phyloP scores from a whole-genome alignment of 2,797 vertebrate species.

The Jordanella pulchra region DNA sequence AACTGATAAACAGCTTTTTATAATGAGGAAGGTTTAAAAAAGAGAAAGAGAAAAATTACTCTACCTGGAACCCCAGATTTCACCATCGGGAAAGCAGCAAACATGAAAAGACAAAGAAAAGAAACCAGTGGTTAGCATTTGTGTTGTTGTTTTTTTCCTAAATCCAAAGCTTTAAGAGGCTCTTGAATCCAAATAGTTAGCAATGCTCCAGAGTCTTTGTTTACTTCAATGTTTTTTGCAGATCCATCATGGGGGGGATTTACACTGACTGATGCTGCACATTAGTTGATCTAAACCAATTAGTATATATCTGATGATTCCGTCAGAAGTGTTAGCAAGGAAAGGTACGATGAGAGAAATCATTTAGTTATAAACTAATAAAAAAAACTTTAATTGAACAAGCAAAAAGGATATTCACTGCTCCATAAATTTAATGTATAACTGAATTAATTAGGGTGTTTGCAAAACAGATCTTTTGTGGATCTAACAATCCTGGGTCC shows the following conservation, averaged over 20 bases:
- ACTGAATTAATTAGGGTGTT: background rate
- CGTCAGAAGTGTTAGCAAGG: slow-evolving; percentile 18
- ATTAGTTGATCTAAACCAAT: slow-evolving; percentile 50
- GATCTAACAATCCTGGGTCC: background rate
- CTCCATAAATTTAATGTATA: background rate
- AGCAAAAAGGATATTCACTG: slow-evolving; percentile 5
- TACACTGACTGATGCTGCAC: background rate
- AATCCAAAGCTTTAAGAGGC: slow-evolving; percentile 31
- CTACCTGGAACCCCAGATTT: slow-evolving; percentile 66
- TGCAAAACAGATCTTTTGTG: background rate
- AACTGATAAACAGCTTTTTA: slow-evolving; percentile 24
- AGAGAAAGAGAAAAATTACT: slow-evolving; percentile 41
- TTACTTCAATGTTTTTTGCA: background rate
- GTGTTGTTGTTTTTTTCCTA: slow-evolving; percentile 36
- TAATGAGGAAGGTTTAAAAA: slow-evolving; percentile 34
- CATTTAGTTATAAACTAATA: slow-evolving; percentile 50
- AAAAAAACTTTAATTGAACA: slow-evolving; percentile 36
- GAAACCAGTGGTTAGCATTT: slow-evolving; percentile 60
- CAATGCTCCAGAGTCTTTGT: slow-evolving; percentile 22
- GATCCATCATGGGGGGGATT: slow-evolving; percentile 21
- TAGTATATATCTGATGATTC: slow-evolving; percentile 45
- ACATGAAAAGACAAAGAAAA: slow-evolving; percentile 41
- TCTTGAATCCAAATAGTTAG: slow-evolving; percentile 38
- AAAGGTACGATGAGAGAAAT: slow-evolving; percentile 56
- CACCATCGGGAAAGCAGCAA: slow-evolving; percentile 44